Evolutionary conservation across 2,797 vertebrate genomes (phyloP), one percentile per base, ranked within the genome.

Genomic region (Tangara arthus): DNA sequence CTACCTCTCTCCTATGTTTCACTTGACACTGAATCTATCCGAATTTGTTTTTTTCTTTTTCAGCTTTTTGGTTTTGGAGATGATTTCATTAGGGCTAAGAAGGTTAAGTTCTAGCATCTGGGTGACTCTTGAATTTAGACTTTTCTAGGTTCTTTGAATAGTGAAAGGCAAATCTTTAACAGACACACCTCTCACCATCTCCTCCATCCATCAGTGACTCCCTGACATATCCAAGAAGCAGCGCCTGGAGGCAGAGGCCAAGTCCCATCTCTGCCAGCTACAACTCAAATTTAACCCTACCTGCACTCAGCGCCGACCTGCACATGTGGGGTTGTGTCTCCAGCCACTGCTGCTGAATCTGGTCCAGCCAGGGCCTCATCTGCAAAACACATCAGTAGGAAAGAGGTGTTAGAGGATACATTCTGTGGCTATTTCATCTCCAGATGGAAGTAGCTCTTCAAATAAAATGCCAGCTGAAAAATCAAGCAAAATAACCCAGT

Each of bases 341-440:
- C 82, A 87, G 71, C 49, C 86, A 68, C 78, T 73, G 63, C 44
- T 83, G 59, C 70, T 52, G 83, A 77, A 69, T 87, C 78, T 6
- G 1, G 64, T 63, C 49, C 60, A 85, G 60, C 37, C 44, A 55
- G 47, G 17, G 28, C 53, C 76, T 75, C 79, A 44, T 32, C 75
- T 73, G 90, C 57, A 81, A 93, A 94, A 92, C 68, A 77, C 60
- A 95, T 73, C 87, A 92, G 39, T 22, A 61, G 77, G 39, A 87
- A 89, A 73, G 81, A 94, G 72, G 42, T 55, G 50, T 85, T 50
- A 78, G 78, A 71, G 41, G 75, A 71, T 37, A 82, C 57, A 66
- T 90, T 80, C 56, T 52, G 56, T 70, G 60, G 27, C 17, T 92
- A 50, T 87, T 92, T 82, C 20, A 47, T 68, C 71, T 91, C 60